Conservation (phyloP, 1,140 invertebrate genomes). For the Lithobius niger region DNA sequence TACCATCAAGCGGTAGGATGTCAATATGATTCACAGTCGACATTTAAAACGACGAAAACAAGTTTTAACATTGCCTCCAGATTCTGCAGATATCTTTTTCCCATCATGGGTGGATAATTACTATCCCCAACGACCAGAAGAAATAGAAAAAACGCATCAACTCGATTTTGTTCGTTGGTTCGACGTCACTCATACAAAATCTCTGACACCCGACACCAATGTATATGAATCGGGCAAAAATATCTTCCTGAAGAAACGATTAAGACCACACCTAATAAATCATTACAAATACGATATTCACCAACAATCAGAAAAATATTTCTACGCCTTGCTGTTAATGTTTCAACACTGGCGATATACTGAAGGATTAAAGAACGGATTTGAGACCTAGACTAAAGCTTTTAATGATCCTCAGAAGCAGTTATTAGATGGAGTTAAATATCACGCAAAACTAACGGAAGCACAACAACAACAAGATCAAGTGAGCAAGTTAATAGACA, state of each 20-base stretch:
- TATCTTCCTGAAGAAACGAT: not conserved
- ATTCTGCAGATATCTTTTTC: slow-evolving; percentile 22
- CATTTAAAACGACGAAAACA: slow-evolving; percentile 21
- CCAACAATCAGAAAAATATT: slow-evolving; percentile 3
- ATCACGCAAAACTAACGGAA: not conserved
- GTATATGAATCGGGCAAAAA: not conserved
- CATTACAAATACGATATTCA: not conserved
- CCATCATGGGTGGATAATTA: slow-evolving; percentile 20
- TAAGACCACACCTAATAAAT: slow-evolving; percentile 6
- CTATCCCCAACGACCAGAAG: slow-evolving; percentile 17
- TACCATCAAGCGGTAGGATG: slow-evolving; percentile 27
- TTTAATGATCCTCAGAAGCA: not conserved
- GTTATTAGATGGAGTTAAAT: not conserved
- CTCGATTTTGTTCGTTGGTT: slow-evolving; percentile 1
- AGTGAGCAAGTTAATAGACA: not conserved
- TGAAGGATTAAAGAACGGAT: not conserved
- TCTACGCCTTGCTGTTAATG: slow-evolving; percentile 2
- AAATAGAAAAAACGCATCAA: slow-evolving; percentile 1
- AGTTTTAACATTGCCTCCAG: slow-evolving; percentile 17
- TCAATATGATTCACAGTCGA: slow-evolving; percentile 21
- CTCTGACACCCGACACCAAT: not conserved
- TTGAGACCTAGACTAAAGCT: not conserved
- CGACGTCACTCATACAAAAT: not conserved
- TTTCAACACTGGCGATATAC: slow-evolving; percentile 4
- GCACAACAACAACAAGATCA: not conserved